Evolutionary conservation across 2,113 vertebrate species (phyloP), one percentile per base, ranked within the genome.

Genomic region (Anguilla rostrata): DNA sequence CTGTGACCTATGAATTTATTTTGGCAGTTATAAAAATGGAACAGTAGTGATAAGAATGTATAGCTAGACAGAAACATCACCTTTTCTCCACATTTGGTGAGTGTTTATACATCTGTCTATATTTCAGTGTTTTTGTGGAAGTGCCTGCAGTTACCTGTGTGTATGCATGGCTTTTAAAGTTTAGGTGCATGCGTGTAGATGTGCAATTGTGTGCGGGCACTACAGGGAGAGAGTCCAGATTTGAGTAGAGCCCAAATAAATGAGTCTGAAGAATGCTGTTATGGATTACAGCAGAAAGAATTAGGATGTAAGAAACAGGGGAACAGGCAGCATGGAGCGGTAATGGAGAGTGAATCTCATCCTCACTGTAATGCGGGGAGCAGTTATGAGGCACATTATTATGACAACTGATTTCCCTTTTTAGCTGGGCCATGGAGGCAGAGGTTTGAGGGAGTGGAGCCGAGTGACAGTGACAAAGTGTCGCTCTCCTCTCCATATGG

Each of bases 381-480:
- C 85, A 87, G 89, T 90, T 88, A 88, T 84, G 85, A 89, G 87
- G 88, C 86, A 75, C 84, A 88, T 88, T 87, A 89, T 91, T 91
- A 91, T 91, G 91, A 91, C 90, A 90, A 81, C 87, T 86, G 88
- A 87, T 88, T 88, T 91, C 85, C 83, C 46, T 81, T 87, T 91
- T 88, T 87, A 89, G 88, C 83, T 82, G 82, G 82, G 79, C 43
- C 83, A 53, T 84, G 80, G 80, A 88, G 87, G 57, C 83, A 41
- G 80, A 79, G 40, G 56, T 63, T 80, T 81, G 86, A 91, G 85
- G 83, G 84, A 87, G 85, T n/a, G 84, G 91, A 91, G 90, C 85
- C 46, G 86, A 88, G 87, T 96, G 95, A 96, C 95, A 96, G 89
- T 95, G 95, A 96, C 92, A 92, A 93, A 96, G 95, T 89, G 88